Evolutionary conservation across 2,113 vertebrate genomes (phyloP).

Genomic region (Vireo altiloquus): DNA sequence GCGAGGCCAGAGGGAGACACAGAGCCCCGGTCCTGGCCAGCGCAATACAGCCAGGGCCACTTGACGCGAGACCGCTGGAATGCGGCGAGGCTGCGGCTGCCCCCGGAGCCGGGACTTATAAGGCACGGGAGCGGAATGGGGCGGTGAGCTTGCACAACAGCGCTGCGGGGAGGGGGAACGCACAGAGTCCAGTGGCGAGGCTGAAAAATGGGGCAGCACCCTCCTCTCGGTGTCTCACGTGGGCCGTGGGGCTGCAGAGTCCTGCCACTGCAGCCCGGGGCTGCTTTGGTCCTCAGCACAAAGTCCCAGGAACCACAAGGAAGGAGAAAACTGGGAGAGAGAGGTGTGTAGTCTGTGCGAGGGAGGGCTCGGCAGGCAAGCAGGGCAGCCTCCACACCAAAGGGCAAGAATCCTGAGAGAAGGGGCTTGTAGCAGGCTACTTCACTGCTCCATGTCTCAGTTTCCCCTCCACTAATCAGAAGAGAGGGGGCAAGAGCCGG

Average conservation of each 20-base stretch:
- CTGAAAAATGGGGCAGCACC: neutral
- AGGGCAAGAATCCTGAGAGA: fast-evolving
- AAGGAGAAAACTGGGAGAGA: neutral
- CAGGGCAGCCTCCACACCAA: fast-evolving
- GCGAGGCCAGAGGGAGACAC: neutral
- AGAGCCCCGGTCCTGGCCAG: neutral
- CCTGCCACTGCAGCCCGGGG: neutral
- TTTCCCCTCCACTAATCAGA: neutral
- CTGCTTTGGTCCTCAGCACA: neutral
- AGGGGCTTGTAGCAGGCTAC: neutral
- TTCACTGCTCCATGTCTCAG: neutral
- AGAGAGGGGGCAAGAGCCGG: neutral
- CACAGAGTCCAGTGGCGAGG: fast-evolving
- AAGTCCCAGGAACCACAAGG: neutral
- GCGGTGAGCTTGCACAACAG: neutral
- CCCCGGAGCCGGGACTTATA: slow-evolving; percentile 68
- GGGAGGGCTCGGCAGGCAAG: neutral
- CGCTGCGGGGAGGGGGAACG: neutral
- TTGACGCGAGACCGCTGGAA: slow-evolving; percentile 69
- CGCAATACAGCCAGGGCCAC: neutral
- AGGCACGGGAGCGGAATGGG: slow-evolving; percentile 31
- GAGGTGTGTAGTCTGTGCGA: neutral
- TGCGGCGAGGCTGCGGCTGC: slow-evolving; percentile 29
- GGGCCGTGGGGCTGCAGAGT: neutral
- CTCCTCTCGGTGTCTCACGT: fast-evolving